Evolutionary conservation across 2,113 vertebrate species (phyloP).

Genomic region (Coptodon bakossiorum): DNA sequence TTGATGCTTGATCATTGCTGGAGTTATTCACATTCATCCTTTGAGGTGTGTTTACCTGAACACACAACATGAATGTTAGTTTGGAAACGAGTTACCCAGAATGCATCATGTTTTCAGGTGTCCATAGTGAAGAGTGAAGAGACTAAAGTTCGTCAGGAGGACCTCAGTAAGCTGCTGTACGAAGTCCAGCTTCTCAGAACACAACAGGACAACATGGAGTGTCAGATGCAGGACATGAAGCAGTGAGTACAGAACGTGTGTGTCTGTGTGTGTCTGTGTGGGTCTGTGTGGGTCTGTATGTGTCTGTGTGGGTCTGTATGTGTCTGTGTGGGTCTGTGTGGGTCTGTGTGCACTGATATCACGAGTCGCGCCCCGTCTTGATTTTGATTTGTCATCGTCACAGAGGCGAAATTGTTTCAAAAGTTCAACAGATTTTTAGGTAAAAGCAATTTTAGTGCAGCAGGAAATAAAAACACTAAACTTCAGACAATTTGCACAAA

Average conservation of each 20-base stretch:
- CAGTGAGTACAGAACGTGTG: slow-evolving; percentile 41
- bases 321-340: background rate
- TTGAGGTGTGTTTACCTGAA: background rate
- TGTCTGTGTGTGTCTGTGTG: background rate
- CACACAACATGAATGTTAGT: background rate
- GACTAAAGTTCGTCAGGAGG: slow-evolving; percentile 63
- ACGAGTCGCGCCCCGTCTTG: background rate
- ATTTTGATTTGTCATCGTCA: background rate
- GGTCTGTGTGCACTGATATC: background rate
- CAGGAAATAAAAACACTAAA: background rate
- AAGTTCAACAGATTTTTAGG: background rate
- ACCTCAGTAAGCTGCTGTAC: slow-evolving; percentile 65
- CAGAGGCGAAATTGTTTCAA: background rate
- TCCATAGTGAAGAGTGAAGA: slow-evolving; percentile 69
- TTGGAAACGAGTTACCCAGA: background rate
- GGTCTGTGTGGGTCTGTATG: background rate
- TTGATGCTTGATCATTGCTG: background rate
- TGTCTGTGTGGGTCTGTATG: background rate
- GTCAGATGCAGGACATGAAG: slow-evolving; percentile 71
- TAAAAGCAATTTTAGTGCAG: background rate
- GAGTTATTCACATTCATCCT: background rate
- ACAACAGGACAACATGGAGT: slow-evolving; percentile 69
- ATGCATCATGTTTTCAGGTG: slow-evolving; percentile 35
- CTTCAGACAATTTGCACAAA: background rate
- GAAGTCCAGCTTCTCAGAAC: slow-evolving; percentile 62